These are phyloP conservation scores for Panulirus ornatus DNA, from an alignment of 1,140 invertebrate species.

Conservation along the genomic window DNA sequence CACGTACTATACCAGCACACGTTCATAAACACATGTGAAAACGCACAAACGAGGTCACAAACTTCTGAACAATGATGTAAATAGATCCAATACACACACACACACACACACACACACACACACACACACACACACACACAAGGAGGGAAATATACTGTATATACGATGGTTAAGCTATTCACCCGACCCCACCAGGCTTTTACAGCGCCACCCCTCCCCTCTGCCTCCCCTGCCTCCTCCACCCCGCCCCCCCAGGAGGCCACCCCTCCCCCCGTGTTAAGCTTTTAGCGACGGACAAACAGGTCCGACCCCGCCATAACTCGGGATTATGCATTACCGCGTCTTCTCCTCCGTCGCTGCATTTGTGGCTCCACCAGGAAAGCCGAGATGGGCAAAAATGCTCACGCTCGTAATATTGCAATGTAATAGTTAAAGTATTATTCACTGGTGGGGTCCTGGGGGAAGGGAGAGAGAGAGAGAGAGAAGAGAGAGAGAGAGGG, in stretches of 20 bases:
- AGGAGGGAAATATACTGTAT: not conserved
- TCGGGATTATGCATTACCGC: constrained; percentile 45
- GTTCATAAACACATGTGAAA: too few relatives aligned
- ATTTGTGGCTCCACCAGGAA: constrained; percentile 42
- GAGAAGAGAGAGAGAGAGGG: not conserved
- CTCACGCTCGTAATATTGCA: constrained; percentile 26
- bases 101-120: too few relatives aligned
- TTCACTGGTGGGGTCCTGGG: not conserved
- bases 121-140: constrained; percentile 15
- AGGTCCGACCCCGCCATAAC: constrained; percentile 42
- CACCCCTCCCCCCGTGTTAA: constrained; percentile 12
- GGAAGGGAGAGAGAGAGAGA: constrained; percentile 1
- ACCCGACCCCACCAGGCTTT: constrained; percentile 29
- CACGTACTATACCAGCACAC: too few relatives aligned
- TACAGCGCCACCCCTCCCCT: not conserved
- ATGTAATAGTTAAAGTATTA: constrained; percentile 53
- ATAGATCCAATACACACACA: too few relatives aligned
- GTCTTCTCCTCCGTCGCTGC: constrained; percentile 39
- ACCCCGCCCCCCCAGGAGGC: not conserved
- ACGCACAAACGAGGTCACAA: too few relatives aligned
- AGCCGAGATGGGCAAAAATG: constrained; percentile 53
- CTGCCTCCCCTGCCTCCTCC: not conserved
- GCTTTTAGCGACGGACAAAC: constrained; percentile 60
- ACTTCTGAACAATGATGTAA: too few relatives aligned
- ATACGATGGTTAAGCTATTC: constrained; percentile 29